Evolutionary conservation across 2,797 vertebrate genomes (phyloP).

Genomic region (Momotus momota): DNA sequence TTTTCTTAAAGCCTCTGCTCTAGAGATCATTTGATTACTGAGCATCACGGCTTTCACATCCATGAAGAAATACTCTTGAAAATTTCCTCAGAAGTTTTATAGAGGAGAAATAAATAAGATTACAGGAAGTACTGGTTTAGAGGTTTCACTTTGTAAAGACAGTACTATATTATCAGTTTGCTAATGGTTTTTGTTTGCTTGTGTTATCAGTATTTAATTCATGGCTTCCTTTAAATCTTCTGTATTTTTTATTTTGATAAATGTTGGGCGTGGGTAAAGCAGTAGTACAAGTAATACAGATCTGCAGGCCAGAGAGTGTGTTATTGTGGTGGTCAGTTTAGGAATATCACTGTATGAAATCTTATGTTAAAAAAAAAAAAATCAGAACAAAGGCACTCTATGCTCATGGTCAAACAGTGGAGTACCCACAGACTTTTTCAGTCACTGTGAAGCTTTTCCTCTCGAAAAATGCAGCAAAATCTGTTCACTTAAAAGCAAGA

Average conservation of each 20-base stretch:
- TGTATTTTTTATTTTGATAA: neutral
- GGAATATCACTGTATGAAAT: conserved; percentile 20
- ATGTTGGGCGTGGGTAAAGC: neutral
- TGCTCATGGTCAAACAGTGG: conserved; percentile 19
- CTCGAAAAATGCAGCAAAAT: conserved; percentile 69
- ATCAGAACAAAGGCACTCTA: conserved; percentile 31
- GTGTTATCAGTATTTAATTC: neutral
- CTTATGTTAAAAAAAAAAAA: conserved; percentile 40
- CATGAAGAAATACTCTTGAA: neutral
- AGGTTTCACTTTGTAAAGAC: neutral
- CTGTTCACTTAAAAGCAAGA: conserved; percentile 68
- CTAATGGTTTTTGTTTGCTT: neutral
- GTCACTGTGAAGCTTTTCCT: conserved; percentile 60
- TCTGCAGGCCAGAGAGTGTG: conserved; percentile 17
- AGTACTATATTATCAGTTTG: neutral
- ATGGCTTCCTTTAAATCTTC: neutral
- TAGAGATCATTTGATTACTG: neutral
- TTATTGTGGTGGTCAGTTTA: conserved; percentile 20
- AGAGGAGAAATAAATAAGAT: neutral
- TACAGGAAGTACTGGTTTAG: neutral
- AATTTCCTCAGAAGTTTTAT: neutral
- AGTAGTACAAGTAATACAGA: neutral
- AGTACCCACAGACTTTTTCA: conserved; percentile 47
- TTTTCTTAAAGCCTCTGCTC: neutral
- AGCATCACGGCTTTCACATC: neutral